phyloP scores from a whole-genome alignment of 2,888 invertebrate genomes.

The Chaetoderma sp. region DNA sequence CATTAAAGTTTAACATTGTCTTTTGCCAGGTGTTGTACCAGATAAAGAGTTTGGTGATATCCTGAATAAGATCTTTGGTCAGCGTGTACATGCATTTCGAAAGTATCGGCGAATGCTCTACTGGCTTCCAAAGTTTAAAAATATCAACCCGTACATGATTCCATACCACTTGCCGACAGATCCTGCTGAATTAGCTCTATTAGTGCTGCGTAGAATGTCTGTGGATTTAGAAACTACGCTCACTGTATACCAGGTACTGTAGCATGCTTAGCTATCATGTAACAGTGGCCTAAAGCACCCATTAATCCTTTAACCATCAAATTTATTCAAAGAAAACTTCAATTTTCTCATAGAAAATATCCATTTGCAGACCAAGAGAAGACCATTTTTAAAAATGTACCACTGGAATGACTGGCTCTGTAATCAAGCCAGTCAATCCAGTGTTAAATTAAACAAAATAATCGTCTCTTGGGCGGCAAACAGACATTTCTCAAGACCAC shows the following conservation, averaged over 20 bases:
- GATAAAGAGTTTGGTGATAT: constrained; percentile 89
- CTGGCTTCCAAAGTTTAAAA: constrained; percentile 89
- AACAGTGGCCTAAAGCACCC: constrained; percentile 63
- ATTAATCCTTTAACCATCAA: no score
- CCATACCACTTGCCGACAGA: constrained; percentile 77
- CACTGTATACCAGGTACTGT: constrained; percentile 52
- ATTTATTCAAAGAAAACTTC: no score
- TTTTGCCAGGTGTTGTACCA: constrained; percentile 83
- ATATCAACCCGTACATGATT: constrained; percentile 65
- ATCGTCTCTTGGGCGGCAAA: no score
- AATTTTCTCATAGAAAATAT: no score
- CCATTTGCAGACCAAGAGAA: no score
- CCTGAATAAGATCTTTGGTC: constrained; percentile 87
- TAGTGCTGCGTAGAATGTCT: constrained; percentile 87
- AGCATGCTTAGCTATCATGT: background rate
- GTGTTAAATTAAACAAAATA: no score
- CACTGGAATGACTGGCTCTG: no score
- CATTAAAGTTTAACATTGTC: no score
- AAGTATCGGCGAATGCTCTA: constrained; percentile 74
- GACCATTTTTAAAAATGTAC: no score
- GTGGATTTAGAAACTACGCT: constrained; percentile 82
- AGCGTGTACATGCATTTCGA: constrained; percentile 73
- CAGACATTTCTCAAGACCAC: no score
- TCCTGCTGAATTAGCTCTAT: constrained; percentile 80
- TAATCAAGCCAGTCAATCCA: no score